phyloP scores from a whole-genome alignment of 2,888 invertebrate genomes.

The Trissolcus brochymenae region DNA sequence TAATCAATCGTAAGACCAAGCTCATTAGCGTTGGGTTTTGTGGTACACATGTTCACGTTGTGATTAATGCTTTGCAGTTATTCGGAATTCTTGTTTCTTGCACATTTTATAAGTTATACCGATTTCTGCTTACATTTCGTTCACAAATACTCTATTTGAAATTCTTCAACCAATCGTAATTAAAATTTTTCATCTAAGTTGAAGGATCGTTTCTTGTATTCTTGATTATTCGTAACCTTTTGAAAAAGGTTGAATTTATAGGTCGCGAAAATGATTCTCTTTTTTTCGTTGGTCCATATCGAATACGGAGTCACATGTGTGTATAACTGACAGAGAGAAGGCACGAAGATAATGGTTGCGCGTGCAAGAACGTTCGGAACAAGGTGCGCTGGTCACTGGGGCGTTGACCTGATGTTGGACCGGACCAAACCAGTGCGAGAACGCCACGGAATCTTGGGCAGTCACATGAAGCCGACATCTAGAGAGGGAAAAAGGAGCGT shows the following conservation, averaged over 20 bases:
- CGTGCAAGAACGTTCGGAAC: constrained; percentile 61
- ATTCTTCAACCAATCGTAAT: no score
- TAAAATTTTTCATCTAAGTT: not conserved
- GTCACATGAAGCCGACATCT: constrained; percentile 20
- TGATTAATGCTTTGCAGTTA: constrained; percentile 5
- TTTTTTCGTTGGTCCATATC: not conserved
- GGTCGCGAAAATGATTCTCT: not conserved
- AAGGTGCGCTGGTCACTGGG: constrained; percentile 75
- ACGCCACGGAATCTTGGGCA: constrained; percentile 56
- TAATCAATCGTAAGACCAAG: constrained; percentile 4
- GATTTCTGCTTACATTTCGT: no score
- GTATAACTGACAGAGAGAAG: constrained; percentile 16
- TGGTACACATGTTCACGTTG: constrained; percentile 2
- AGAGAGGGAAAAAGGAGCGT: constrained; percentile 56
- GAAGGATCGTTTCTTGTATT: no score
- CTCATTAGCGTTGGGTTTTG: constrained; percentile 6
- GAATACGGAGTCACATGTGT: constrained; percentile 11
- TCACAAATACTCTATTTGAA: no score
- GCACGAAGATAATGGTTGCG: constrained; percentile 24
- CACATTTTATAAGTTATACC: not conserved
- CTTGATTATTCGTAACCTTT: no score
- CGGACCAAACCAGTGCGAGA: constrained; percentile 71
- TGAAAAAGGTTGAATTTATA: not conserved
- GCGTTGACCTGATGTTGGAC: constrained; percentile 74
- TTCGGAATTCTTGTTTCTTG: not conserved